A percentile compares a stretch with the other conserved stretches of the same genome.
Evolutionary conservation across 2,888 invertebrate genomes (phyloP).

Genomic region (Nesidiocoris tenuis): DNA sequence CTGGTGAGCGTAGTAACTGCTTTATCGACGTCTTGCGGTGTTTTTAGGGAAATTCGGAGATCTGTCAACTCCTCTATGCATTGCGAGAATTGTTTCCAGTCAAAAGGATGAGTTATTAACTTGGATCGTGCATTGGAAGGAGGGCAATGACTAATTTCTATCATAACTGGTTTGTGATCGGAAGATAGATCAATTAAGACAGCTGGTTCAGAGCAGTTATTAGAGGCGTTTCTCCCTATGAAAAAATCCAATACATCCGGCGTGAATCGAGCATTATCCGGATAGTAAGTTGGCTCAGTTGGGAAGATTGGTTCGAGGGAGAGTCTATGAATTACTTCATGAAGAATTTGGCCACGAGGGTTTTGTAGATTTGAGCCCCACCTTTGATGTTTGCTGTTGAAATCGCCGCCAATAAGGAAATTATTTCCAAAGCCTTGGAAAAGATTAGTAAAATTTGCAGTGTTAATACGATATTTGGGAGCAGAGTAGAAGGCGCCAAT

Average conservation of each 20-base stretch:
- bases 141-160: slow-evolving; percentile 13
- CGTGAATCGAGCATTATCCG: background rate
- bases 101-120: slow-evolving; percentile 16
- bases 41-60: slow-evolving; percentile 9
- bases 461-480: slow-evolving; percentile 4
- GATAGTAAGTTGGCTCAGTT: slow-evolving; percentile 20
- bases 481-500: slow-evolving; percentile 19
- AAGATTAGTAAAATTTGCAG: background rate
- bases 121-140: background rate
- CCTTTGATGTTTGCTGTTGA: slow-evolving; percentile 10
- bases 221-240: slow-evolving; percentile 1
- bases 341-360: background rate
- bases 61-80: background rate
- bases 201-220: background rate
- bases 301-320: slow-evolving; percentile 22
- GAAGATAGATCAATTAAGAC: slow-evolving; percentile 19
- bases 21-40: slow-evolving; percentile 18
- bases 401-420: slow-evolving; percentile 15
- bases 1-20: slow-evolving; percentile 11
- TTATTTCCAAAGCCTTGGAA: background rate
- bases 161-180: slow-evolving; percentile 26
- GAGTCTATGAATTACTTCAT: slow-evolving; percentile 8
- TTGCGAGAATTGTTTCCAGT: slow-evolving; percentile 16
- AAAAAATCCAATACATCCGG: slow-evolving; percentile 22
- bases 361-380: slow-evolving; percentile 10